A percentile compares a stretch with the other conserved stretches of the same genome.
These are phyloP conservation scores for Thymallus thymallus DNA, from an alignment of 2,113 vertebrate species.

Conservation along the genomic window DNA sequence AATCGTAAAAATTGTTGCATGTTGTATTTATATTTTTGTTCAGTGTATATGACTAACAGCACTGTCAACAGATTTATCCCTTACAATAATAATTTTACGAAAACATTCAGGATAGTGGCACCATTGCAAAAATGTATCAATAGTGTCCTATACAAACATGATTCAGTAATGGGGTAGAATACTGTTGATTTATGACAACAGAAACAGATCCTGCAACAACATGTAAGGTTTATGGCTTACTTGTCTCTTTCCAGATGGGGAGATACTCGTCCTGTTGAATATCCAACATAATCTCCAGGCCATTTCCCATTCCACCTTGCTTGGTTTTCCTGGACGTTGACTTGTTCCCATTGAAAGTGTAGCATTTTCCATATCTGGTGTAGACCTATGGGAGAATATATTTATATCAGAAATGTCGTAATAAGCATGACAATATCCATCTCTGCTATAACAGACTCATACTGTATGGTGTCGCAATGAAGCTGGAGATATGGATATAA, in stretches of 20 bases:
- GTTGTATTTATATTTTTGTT: too few species aligned
- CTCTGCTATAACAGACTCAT: constrained; percentile 17
- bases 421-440: constrained; percentile 23
- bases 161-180: too few species aligned
- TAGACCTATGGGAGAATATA: constrained; percentile 80
- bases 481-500: constrained; percentile 43
- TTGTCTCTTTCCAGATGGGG: constrained; percentile 98
- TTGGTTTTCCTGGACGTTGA: constrained; percentile 83
- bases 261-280: constrained; percentile 98
- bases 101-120: not conserved
- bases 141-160: not conserved
- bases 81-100: not conserved
- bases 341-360: constrained; percentile 94
- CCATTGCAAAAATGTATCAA: not conserved
- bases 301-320: constrained; percentile 95
- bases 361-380: constrained; percentile 97
- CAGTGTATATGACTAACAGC: not conserved
- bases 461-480: constrained; percentile 27
- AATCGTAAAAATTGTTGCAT: too few species aligned
- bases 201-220: not conserved
- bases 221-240: constrained; percentile 71
- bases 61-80: not conserved
- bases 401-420: constrained; percentile 47
- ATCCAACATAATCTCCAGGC: constrained; percentile 97
- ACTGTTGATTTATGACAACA: not conserved